phyloP scores from a whole-genome alignment of 1,140 invertebrate species.

The Cephus cinctus region DNA sequence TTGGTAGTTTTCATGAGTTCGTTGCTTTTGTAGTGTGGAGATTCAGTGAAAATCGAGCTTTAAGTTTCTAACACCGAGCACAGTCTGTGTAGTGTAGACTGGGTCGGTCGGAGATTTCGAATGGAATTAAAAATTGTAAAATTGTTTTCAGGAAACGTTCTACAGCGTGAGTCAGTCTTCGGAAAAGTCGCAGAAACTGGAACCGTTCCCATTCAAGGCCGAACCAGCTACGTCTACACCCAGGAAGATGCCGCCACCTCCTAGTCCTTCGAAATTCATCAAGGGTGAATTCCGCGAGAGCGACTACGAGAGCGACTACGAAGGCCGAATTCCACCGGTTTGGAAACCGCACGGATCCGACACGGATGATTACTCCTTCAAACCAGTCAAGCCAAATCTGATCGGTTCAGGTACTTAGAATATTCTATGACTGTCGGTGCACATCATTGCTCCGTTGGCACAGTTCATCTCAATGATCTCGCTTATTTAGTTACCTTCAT shows the following conservation, averaged over 20 bases:
- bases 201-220: conserved; percentile 55
- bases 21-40: no score
- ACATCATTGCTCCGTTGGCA: no score
- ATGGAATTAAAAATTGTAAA: conserved; percentile 5
- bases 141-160: conserved; percentile 50
- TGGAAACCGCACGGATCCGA: conserved; percentile 61
- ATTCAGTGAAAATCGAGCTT: no score
- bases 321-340: conserved; percentile 62
- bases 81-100: no score
- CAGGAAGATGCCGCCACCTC: conserved; percentile 49
- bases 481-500: no score
- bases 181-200: conserved; percentile 43
- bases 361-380: conserved; percentile 57
- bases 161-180: conserved; percentile 42
- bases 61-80: no score
- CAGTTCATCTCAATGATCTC: no score
- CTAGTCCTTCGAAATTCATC: conserved; percentile 66
- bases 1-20: no score
- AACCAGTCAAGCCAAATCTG: conserved; percentile 61
- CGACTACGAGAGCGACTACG: conserved; percentile 76
- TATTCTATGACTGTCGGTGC: no score
- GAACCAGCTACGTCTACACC: conserved; percentile 41
- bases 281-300: conserved; percentile 68
- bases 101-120: no score
- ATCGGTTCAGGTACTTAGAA: conserved; percentile 48